A percentile compares a stretch with the other conserved stretches of the same genome.
phyloP scores from a whole-genome alignment of 2,113 vertebrate genomes.

The Hemiscyllium ocellatum region DNA sequence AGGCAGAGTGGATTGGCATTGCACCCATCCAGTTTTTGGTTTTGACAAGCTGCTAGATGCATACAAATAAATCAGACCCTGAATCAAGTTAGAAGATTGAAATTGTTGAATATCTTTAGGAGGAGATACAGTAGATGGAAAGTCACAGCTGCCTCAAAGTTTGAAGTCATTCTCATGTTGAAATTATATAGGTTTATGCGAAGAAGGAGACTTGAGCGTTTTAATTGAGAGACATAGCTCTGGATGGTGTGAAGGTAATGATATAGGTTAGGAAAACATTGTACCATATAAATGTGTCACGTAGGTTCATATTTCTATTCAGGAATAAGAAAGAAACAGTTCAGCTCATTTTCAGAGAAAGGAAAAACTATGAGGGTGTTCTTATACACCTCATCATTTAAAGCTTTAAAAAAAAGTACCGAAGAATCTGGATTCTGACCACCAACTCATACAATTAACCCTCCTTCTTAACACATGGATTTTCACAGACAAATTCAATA shows the following conservation, averaged over 20 bases:
- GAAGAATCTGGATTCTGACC: not conserved
- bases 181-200: no score
- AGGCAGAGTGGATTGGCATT: not conserved
- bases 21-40: not conserved
- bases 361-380: not conserved
- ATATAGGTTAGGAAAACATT: not conserved
- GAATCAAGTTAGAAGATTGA: not conserved
- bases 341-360: not conserved
- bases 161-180: no score
- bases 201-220: no score
- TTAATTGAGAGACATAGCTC: not conserved
- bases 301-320: not conserved
- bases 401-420: not conserved
- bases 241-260: not conserved
- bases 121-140: not conserved
- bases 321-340: not conserved
- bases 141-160: not conserved
- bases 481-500: not conserved
- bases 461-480: not conserved
- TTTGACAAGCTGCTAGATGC: not conserved
- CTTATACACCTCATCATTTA: not conserved
- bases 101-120: not conserved
- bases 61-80: not conserved
- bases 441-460: not conserved
- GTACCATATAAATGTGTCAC: not conserved